phyloP scores from a whole-genome alignment of 1,140 invertebrate species.

The Pygmarrhopalites habei region DNA sequence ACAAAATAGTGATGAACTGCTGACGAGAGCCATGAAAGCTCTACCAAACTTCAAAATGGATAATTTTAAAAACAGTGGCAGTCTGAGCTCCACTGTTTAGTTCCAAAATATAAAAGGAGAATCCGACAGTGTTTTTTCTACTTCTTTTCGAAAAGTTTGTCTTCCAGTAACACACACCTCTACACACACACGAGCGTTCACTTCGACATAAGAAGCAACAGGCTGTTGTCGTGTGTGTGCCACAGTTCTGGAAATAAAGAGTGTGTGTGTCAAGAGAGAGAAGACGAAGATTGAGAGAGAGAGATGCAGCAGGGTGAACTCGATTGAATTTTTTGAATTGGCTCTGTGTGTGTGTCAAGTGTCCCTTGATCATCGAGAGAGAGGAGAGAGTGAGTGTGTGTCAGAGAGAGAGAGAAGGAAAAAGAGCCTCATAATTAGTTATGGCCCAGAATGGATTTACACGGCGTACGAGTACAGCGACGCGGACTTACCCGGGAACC shows the following conservation, averaged over 20 bases:
- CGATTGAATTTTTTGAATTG: background rate
- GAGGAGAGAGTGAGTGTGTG: background rate
- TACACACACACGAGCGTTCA: too few species aligned
- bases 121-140: too few species aligned
- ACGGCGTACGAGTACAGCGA: constrained; percentile 25
- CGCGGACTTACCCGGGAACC: constrained; percentile 34
- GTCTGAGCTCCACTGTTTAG: too few species aligned
- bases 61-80: too few species aligned
- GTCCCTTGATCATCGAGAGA: too few species aligned
- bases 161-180: too few species aligned
- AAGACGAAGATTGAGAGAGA: background rate
- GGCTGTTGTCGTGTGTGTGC: too few species aligned
- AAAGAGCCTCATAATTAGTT: background rate
- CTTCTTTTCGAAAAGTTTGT: too few species aligned
- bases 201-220: too few species aligned
- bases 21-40: constrained; percentile 10
- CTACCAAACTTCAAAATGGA: constrained; percentile 6
- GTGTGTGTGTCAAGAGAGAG: background rate
- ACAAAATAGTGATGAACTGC: background rate
- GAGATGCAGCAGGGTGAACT: background rate
- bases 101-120: too few species aligned
- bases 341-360: background rate
- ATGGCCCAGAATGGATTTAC: constrained; percentile 37
- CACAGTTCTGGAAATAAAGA: too few species aligned
- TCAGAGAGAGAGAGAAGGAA: too few species aligned